phyloP scores from a whole-genome alignment of 2,113 vertebrate genomes.

The Prolemur simus region DNA sequence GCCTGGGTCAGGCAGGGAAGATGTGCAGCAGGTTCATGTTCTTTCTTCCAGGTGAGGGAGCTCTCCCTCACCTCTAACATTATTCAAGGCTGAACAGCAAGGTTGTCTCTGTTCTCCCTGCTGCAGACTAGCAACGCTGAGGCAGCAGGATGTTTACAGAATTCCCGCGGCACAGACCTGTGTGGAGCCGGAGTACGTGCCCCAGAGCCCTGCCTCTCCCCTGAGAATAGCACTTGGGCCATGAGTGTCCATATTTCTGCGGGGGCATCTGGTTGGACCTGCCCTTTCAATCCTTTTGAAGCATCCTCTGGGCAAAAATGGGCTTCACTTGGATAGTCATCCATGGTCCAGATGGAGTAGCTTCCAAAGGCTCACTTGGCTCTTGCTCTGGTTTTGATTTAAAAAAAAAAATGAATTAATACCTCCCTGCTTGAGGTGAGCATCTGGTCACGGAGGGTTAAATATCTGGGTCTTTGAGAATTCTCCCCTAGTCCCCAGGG shows the following conservation, averaged over 20 bases:
- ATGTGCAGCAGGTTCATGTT: too few relatives aligned
- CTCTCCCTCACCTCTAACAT: background rate
- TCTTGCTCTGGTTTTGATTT: background rate
- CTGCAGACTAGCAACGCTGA: background rate
- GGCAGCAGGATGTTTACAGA: background rate
- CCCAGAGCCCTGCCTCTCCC: background rate
- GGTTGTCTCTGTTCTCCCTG: accelerated
- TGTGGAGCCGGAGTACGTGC: background rate
- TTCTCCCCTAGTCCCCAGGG: background rate
- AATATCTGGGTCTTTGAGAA: background rate
- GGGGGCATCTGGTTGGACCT: background rate
- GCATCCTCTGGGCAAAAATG: background rate
- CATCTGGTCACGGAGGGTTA: background rate
- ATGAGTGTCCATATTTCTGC: background rate
- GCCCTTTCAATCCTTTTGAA: background rate
- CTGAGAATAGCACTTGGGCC: background rate
- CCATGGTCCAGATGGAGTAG: background rate
- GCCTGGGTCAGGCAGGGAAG: background rate
- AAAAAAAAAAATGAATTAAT: background rate
- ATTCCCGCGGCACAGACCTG: background rate
- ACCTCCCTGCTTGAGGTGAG: background rate
- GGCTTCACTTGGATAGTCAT: background rate
- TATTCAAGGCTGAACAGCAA: background rate
- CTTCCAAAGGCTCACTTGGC: background rate
- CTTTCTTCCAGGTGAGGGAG: background rate